Base-by-base conservation (phyloP, 2,797 vertebrate genomes). In the Bucorvus abyssinicus region DNA sequence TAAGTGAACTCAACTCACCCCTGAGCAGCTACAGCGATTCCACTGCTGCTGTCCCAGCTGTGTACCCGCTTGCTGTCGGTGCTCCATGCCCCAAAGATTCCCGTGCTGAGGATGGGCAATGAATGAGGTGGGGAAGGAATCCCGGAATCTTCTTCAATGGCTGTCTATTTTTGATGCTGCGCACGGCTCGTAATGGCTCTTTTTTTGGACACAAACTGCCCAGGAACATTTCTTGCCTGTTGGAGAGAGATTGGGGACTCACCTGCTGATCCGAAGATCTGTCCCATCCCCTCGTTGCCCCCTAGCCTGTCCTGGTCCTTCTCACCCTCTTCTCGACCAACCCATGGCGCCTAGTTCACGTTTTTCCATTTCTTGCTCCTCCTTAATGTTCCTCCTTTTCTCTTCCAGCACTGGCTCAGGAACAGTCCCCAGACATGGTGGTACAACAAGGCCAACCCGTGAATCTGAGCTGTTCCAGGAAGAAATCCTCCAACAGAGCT, bases 401-500 rank as follows among this genome's bases (percentile, higher is more conserved):
- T 14, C 7, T 85, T 73, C 9, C 50, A 94, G 90, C 3, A 0
- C 11, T 44, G 13, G 21, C 90, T 42, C 64, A 90, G 74, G 24
- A 84, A 44, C 93, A 94, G 55, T 77, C 90, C 42, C 59, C 59
- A 34, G 83, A 77, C 29, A 40, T 14, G 8, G 38, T 81, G 55
- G 24, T 47, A 55, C 52, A 2, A 49, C 30, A 87, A 84, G 87
- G 42, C 24, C 59, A 81, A 9, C 5, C 75, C 0, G 3, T 53
- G 18, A 53, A 17, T 12, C 34, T 94, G 55, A 65, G 26, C 20
- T 93, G 90, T 44, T 93, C 64, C 1, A 2, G 68, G 27, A 93
- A 22, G 55, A 26, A 57, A 38, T 34, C 49, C 6, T 0, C 18
- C 13, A 64, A 0, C 27, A 2, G 3, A 61, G 2, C 0, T 9